Conservation (phyloP, 2,888 invertebrate species). For the Myathropa florea region DNA sequence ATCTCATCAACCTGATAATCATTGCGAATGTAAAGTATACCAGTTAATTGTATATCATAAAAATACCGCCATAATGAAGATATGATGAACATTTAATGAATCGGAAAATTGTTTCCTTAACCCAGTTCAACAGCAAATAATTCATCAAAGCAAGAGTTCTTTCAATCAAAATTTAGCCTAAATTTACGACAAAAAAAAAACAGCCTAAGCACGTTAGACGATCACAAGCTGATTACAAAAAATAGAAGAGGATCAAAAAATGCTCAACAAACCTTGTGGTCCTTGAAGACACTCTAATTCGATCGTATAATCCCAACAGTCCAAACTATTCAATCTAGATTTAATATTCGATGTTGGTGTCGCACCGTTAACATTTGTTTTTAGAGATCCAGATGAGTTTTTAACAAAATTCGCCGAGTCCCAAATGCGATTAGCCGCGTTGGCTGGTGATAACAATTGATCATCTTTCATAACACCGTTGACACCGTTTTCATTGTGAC, state of each 20-base stretch:
- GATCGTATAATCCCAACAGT: conserved; percentile 92
- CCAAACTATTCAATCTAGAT: conserved; percentile 85
- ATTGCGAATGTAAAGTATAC: too few species aligned
- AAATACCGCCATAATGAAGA: too few species aligned
- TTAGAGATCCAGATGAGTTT: conserved; percentile 51
- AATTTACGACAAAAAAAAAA: not conserved
- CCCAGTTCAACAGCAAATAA: too few species aligned
- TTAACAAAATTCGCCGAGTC: conserved; percentile 55
- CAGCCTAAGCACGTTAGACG: not conserved
- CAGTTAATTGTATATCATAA: too few species aligned
- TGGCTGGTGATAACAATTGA: conserved; percentile 27
- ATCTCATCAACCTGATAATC: too few species aligned
- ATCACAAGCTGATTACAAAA: not conserved
- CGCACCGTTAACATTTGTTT: conserved; percentile 27
- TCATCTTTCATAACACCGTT: conserved; percentile 49
- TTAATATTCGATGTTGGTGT: conserved; percentile 53
- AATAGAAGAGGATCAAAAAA: too few species aligned
- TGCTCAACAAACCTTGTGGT: conserved; percentile 85
- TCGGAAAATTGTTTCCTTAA: too few species aligned
- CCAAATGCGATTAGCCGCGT: conserved; percentile 31
- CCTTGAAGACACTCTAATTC: conserved; percentile 90
- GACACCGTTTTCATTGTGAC: conserved; percentile 55
- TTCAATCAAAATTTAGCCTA: not conserved
- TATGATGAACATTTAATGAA: too few species aligned
- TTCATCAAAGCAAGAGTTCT: too few species aligned